A percentile compares a stretch with the other conserved stretches of the same genome.
phyloP scores from a whole-genome alignment of 2,113 vertebrate species.

The Trematocara zebra region DNA sequence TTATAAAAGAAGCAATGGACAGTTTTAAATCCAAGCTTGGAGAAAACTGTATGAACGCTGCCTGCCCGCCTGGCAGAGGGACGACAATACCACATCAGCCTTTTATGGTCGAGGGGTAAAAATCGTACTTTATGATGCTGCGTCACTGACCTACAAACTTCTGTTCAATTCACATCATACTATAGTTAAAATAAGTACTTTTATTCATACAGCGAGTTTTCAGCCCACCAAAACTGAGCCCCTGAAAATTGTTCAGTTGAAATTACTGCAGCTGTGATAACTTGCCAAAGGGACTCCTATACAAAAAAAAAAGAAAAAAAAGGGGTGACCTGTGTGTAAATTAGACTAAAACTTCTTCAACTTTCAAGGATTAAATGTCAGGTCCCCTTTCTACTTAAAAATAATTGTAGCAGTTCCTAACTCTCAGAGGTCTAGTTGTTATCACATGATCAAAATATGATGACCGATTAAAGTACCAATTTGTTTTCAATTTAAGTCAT shows the following conservation, averaged over 20 bases:
- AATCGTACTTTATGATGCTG: neutral
- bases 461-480: neutral
- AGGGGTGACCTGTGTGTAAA: neutral
- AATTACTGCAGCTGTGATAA: neutral
- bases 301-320: neutral
- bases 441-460: neutral
- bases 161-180: neutral
- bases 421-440: neutral
- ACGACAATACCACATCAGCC: neutral
- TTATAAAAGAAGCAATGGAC: neutral
- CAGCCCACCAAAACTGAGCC: neutral
- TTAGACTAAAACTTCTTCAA: neutral
- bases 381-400: neutral
- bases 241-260: neutral
- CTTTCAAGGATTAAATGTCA: accelerated
- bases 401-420: neutral
- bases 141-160: neutral
- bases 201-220: neutral
- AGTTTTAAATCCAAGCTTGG: neutral
- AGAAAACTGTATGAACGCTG: neutral
- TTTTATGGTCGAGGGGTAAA: neutral
- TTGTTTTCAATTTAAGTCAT: neutral
- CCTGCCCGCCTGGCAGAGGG: neutral
- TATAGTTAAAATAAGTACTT: neutral
- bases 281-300: neutral